Conservation (phyloP, 2,797 vertebrate species). For the Scarus forsteni region DNA sequence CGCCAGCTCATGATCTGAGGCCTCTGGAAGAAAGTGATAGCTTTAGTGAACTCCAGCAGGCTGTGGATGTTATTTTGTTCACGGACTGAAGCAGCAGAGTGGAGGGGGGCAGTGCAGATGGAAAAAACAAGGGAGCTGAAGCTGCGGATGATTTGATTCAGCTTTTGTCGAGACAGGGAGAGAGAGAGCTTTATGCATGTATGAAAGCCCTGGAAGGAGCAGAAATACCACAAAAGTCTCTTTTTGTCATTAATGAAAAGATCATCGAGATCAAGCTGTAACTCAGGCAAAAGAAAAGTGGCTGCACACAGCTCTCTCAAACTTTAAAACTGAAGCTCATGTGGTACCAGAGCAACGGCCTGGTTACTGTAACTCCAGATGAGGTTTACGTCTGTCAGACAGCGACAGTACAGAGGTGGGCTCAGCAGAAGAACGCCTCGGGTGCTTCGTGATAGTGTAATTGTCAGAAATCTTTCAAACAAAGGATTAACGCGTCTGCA, state of each 20-base stretch:
- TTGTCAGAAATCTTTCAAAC: no score
- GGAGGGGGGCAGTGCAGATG: conserved; percentile 22
- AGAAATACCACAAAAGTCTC: background rate
- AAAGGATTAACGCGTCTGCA: no score
- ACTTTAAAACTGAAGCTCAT: no score
- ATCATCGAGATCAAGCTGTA: background rate
- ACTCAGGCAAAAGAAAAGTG: background rate
- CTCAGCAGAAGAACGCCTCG: no score
- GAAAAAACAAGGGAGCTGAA: conserved; percentile 13
- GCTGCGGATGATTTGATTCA: conserved; percentile 27
- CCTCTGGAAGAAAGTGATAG: conserved; percentile 51
- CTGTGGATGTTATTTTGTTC: conserved; percentile 31
- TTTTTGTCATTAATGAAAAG: conserved; percentile 15
- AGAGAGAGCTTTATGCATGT: no score
- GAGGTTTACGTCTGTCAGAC: no score
- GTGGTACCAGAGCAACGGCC: no score
- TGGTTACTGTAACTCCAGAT: no score
- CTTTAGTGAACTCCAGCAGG: conserved; percentile 28
- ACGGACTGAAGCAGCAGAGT: conserved; percentile 30
- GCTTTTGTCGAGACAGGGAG: background rate
- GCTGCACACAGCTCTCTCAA: background rate
- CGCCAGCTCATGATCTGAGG: conserved; percentile 41
- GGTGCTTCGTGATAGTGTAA: no score
- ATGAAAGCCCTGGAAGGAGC: background rate
- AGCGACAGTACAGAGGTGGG: no score